A percentile compares a stretch with the other conserved stretches of the same genome.
Conservation (phyloP, 1,140 invertebrate species). For the Cyphomyrmex costatus region DNA sequence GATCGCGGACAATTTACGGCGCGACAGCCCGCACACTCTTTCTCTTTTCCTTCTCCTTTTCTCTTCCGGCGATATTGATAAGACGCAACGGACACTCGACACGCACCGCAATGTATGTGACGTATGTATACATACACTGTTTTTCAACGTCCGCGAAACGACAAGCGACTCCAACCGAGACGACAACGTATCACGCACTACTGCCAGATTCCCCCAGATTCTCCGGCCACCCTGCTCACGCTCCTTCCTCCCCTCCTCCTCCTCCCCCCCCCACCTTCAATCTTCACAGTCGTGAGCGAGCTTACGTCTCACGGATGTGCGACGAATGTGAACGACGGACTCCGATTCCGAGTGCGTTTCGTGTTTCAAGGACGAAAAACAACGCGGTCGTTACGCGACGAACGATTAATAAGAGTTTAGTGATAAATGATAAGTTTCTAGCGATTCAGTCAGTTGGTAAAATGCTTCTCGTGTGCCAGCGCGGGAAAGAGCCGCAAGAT, state of each 20-base stretch:
- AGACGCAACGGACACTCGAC: conserved; percentile 6
- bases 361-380: conserved; percentile 20
- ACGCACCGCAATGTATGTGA: background rate
- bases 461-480: too few relatives aligned
- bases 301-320: background rate
- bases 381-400: background rate
- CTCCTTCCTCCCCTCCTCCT: background rate
- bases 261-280: background rate
- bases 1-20: background rate
- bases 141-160: background rate
- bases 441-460: background rate
- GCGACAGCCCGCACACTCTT: background rate
- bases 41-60: background rate
- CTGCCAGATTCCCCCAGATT: conserved; percentile 50
- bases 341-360: conserved; percentile 21
- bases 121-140: background rate
- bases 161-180: background rate
- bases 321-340: background rate
- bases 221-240: background rate
- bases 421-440: background rate
- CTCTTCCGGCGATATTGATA: background rate
- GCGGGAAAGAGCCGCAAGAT: too few relatives aligned
- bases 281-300: too few relatives aligned
- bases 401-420: too few relatives aligned
- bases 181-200: conserved; percentile 52